These are phyloP conservation scores for Tolypeutes matacus DNA, from an alignment of 2,797 vertebrate genomes.

Conservation along the genomic window DNA sequence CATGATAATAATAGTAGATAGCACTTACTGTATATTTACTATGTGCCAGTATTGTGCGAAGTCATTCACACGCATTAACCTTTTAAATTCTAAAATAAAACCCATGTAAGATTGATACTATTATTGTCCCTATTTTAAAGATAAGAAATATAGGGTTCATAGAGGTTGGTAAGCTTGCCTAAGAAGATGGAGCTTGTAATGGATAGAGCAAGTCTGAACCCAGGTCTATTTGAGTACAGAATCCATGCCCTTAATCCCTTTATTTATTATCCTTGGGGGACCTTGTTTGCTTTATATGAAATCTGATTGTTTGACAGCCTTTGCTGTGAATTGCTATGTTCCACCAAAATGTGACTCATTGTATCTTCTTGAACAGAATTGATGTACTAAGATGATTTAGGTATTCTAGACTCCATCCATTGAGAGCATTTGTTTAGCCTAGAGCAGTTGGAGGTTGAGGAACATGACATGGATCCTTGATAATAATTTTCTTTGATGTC, in stretches of 20 bases:
- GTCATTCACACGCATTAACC: neutral
- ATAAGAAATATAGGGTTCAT: neutral
- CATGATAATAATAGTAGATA: neutral
- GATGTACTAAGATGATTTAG: neutral
- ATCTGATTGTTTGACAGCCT: neutral
- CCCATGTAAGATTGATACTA: neutral
- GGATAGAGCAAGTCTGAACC: neutral
- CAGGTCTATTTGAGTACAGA: neutral
- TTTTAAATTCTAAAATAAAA: neutral
- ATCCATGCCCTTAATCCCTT: rapidly evolving
- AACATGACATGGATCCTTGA: neutral
- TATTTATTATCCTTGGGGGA: too few relatives aligned
- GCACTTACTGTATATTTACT: neutral
- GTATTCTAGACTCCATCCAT: neutral
- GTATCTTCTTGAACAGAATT: neutral
- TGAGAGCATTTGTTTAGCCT: neutral
- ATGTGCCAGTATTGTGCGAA: neutral
- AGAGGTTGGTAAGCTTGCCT: neutral
- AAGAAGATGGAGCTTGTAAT: neutral
- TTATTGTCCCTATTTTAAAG: neutral
- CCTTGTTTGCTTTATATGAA: neutral
- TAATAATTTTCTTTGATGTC: neutral
- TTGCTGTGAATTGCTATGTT: neutral
- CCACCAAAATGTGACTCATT: neutral
- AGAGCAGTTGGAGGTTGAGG: neutral